Base-by-base conservation (phyloP, 1,140 invertebrate species). In the Planococcus citri region DNA sequence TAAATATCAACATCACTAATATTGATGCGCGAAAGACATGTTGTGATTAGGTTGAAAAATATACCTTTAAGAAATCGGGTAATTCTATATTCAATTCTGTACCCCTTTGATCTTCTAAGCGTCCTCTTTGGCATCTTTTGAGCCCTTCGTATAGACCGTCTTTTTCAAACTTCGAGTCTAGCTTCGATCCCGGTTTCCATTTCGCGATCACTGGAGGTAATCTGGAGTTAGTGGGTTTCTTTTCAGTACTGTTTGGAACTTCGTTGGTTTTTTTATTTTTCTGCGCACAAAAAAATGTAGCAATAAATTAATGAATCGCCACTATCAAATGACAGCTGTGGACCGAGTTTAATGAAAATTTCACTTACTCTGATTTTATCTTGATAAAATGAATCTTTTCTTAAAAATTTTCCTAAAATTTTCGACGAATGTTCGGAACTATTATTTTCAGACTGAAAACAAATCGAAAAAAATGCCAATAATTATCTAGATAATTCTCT, bases 21-120 rank as follows among this genome's bases (percentile, higher is more conserved):
- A n/a, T n/a, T n/a, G n/a, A n/a, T 41, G n/a, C 10, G n/a, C 38
- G 10, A 12, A 41, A 10, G n/a, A n/a, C 38, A 41, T 12, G 10
- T 12, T n/a, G n/a, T n/a, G 14, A 37, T 8, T 51, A 51, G 20
- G 69, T 71, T 37, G 24, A 41, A 29, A 24, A 61, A 41, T 70
- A 37, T 77, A 83, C 85, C 78, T 88, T 88, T 20, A 91, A 78
- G 77, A 91, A 90, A 73, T 91, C 89, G 1, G 89, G 88, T 64
- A 90, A 78, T 78, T 90, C 87, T 74, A 87, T 88, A 76, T 90
- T 90, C 1, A 90, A 89, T 79, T 89, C 87, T 0, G 87, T 90
- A 57, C 89, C 89, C 72, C 90, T 80, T 78, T 92, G 89, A 77
- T 92, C 90, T 77, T 92, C 89, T 58, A 92, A 77, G 24, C 89